Evolutionary conservation across 2,888 invertebrate genomes (phyloP).

Genomic region (Biston stratarius): DNA sequence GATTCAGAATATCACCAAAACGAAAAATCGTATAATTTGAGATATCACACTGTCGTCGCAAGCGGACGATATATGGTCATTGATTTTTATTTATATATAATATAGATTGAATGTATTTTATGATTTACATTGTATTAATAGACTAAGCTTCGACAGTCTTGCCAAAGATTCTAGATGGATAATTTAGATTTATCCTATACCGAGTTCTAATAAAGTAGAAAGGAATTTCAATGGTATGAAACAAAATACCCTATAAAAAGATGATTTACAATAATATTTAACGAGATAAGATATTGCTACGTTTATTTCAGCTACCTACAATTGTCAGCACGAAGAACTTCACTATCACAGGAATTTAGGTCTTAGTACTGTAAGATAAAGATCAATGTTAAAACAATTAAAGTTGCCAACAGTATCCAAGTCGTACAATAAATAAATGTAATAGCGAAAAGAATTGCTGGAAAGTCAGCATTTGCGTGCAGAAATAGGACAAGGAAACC

Average conservation of each 20-base stretch:
- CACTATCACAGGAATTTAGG: constrained; percentile 15
- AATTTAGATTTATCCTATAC: too few relatives aligned
- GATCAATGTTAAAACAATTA: constrained; percentile 31
- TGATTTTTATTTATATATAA: too few relatives aligned
- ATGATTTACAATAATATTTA: constrained; percentile 40
- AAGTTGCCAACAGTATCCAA: constrained; percentile 23
- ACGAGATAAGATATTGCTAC: constrained; percentile 34
- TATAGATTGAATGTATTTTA: too few relatives aligned
- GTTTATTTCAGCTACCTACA: constrained; percentile 27
- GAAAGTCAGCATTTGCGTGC: constrained; percentile 41
- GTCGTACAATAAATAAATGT: constrained; percentile 43
- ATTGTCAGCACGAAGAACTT: constrained; percentile 24
- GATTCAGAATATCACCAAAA: too few relatives aligned
- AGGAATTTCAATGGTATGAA: constrained; percentile 21
- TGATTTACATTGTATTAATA: too few relatives aligned
- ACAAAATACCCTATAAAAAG: constrained; percentile 21
- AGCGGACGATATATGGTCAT: too few relatives aligned
- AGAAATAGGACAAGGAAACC: constrained; percentile 37
- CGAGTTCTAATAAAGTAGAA: background rate
- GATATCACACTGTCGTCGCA: too few relatives aligned
- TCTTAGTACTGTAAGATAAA: constrained; percentile 17
- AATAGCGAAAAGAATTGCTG: constrained; percentile 41
- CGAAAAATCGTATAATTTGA: too few relatives aligned
- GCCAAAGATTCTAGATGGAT: too few relatives aligned
- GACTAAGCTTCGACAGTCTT: too few relatives aligned